A percentile compares a stretch with the other conserved stretches of the same genome.
phyloP scores from a whole-genome alignment of 1,140 invertebrate species.

The Scaptodrosophila lebanonensis region DNA sequence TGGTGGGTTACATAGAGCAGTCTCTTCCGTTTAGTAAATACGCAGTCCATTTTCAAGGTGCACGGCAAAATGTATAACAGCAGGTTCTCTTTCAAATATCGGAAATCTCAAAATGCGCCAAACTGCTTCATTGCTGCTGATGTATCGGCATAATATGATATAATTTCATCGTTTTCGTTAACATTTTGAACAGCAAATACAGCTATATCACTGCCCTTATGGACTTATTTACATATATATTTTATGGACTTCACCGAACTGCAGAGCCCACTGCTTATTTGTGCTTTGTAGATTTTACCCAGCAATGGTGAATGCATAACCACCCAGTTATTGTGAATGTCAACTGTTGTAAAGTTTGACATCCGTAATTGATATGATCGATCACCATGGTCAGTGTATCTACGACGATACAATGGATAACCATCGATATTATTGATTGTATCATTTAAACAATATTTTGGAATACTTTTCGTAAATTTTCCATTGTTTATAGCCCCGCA shows the following conservation, averaged over 20 bases:
- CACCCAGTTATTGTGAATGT: slow-evolving; percentile 54
- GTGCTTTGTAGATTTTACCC: slow-evolving; percentile 74
- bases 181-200: slow-evolving; percentile 21
- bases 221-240: slow-evolving; percentile 77
- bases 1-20: slow-evolving; percentile 22
- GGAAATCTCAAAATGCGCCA: slow-evolving; percentile 40
- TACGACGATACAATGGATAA: slow-evolving; percentile 71
- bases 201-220: slow-evolving; percentile 72
- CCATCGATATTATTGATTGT: slow-evolving; percentile 69
- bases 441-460: too few relatives aligned
- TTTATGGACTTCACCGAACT: too few relatives aligned
- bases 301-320: slow-evolving; percentile 32
- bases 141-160: slow-evolving; percentile 18
- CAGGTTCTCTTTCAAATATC: slow-evolving; percentile 62
- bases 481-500: too few relatives aligned
- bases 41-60: slow-evolving; percentile 76
- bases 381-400: slow-evolving; percentile 52
- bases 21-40: slow-evolving; percentile 52
- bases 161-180: slow-evolving; percentile 44
- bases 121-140: slow-evolving; percentile 34
- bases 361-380: slow-evolving; percentile 43
- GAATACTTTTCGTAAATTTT: too few relatives aligned
- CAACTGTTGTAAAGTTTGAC: background rate
- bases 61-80: slow-evolving; percentile 69
- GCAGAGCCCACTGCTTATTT: slow-evolving; percentile 73